Evolutionary conservation across 2,888 invertebrate species (phyloP), one percentile per base, ranked within the genome.

Genomic region (Archips xylosteana): DNA sequence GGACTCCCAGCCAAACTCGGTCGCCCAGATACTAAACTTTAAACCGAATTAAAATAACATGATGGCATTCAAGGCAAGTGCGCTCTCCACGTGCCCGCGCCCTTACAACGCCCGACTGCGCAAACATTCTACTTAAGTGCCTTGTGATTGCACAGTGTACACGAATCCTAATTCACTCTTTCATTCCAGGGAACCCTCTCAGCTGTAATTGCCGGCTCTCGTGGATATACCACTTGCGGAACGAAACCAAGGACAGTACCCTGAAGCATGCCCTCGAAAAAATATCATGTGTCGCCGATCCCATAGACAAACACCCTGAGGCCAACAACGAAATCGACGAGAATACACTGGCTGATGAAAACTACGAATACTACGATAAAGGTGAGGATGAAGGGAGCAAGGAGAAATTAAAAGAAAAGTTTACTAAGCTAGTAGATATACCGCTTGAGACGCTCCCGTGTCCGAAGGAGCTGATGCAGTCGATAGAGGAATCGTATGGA

Each of bases 201-300:
- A 95, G 95, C 89, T 98, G 98, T 92, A 97, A 97, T 94, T 97
- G 97, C 89, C 97, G 97, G 73, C 95, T 98, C 75, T 95, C 96
- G 66, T 98, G 98, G 98, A 95, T 97, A 88, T 96, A 96, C 94
- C 95, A 95, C 71, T 92, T 98, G 78, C 95, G 96, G 78, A 96
- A 97, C 90, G 97, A 97, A 84, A 97, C 97, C 76, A 95, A 96
- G 87, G 97, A 96, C 90, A 91, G 90, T 78, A 95, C 95, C 78
- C 94, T 97, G 80, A 95, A 95, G 81, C 95, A 95, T 81, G 95
- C 96, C 63, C 95, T 97, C 71, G 97, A 97, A 83, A 96, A 96
- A 87, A 93, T 97, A 83, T 96, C 96, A 74, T 97, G 97, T 92
- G 93, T 96, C 84, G 89, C 96, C 81, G 96, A 96, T 60, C 80